phyloP scores from a whole-genome alignment of 2,888 invertebrate genomes.

The Fissipunctia ypsillon region DNA sequence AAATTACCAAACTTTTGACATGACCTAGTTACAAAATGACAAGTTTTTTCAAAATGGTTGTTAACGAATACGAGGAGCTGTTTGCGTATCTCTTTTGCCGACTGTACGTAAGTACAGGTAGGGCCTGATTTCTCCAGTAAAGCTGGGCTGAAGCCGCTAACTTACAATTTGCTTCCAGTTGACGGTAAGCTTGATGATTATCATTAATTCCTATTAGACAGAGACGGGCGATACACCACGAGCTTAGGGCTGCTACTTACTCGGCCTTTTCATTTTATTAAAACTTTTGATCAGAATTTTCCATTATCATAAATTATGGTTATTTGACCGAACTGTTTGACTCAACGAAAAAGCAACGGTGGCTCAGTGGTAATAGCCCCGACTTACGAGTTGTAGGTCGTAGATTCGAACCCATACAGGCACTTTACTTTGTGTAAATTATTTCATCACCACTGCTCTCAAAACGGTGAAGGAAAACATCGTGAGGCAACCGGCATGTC shows the following conservation, averaged over 20 bases:
- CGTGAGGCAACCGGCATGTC: too few relatives aligned
- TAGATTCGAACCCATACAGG: too few relatives aligned
- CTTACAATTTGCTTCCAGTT: slow-evolving; percentile 82
- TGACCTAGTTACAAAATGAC: neutral
- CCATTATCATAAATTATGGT: neutral
- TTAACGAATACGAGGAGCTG: neutral
- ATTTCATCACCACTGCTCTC: too few relatives aligned
- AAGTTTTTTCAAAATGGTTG: neutral
- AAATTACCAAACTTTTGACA: neutral
- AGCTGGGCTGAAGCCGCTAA: slow-evolving; percentile 71
- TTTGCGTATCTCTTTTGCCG: slow-evolving; percentile 2
- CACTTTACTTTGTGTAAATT: too few relatives aligned
- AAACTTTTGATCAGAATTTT: neutral
- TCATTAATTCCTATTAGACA: slow-evolving; percentile 80
- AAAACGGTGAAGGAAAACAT: too few relatives aligned
- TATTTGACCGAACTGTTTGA: neutral
- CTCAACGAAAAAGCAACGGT: too few relatives aligned
- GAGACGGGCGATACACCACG: slow-evolving; percentile 61
- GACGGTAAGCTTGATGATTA: slow-evolving; percentile 82
- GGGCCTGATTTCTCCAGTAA: slow-evolving; percentile 64
- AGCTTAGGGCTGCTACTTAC: slow-evolving; percentile 47
- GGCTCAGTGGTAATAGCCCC: too few relatives aligned
- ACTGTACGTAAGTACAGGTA: slow-evolving; percentile 26
- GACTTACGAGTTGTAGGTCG: too few relatives aligned
- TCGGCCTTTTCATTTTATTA: neutral